Evolutionary conservation across 2,797 vertebrate species (phyloP), one percentile per base, ranked within the genome.

Genomic region (Setipinna tenuifilis): DNA sequence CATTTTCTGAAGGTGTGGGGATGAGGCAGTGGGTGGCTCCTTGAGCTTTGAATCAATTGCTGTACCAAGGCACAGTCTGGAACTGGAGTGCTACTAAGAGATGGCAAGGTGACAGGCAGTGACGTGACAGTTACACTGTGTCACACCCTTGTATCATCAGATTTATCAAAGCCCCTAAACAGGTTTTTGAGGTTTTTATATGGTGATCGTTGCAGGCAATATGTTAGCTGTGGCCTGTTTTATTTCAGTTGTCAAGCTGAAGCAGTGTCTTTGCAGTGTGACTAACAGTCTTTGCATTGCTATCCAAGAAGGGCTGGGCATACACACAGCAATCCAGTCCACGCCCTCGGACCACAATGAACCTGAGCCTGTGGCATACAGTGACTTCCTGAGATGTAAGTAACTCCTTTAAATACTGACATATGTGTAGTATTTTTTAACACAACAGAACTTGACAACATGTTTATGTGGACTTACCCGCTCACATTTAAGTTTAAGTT

Each of bases 301-400:
- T 44, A 35, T 78, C 31, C 6, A 25, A 78, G 71, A 44, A 35
- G 71, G 17, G 21, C 17, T 44, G 19, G 35, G 35, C 35, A 44
- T 44, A 0, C 35, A 44, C 35, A 44, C 35, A 7, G 19, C 35
- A 11, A 78, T 78, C 35, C 71, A 21, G 7, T 44, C 71, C 16
- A 41, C 31, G 7, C 31, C 16, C 17, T 78, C 71, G 21, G 71
- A 44, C 19, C 35, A 41, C 71, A 78, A 7, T 21, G 35, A 78
- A 6, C 71, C 71, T 78, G 71, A 44, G 35, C 71, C 71, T 7
- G 17, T 78, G 71, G 31, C 35, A 1, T 25, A 21, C 71, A 78
- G 31, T 78, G 71, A 78, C 71, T 44, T 78, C 35, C 35, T 78
- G 31, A 78, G 35, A 41, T 78, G 71, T 78, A 9, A 78, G 71